These are phyloP conservation scores for Danio albolineatus DNA, from an alignment of 2,797 vertebrate genomes.

Conservation along the genomic window DNA sequence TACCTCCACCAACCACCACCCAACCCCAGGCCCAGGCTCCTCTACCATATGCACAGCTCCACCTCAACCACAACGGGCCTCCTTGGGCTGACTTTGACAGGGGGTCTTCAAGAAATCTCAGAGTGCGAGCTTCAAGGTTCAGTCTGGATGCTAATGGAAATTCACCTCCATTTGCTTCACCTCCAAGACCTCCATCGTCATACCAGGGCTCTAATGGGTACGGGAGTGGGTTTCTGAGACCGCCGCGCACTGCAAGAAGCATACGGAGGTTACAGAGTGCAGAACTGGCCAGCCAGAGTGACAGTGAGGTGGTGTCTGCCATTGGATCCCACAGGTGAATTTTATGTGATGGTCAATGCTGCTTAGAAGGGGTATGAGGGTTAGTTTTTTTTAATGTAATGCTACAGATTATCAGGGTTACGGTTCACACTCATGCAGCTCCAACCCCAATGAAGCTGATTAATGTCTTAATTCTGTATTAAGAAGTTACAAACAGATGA, in stretches of 20 bases:
- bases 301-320: constrained; percentile 73
- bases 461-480: too few species aligned
- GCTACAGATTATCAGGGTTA: too few species aligned
- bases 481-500: too few species aligned
- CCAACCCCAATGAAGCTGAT: too few species aligned
- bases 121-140: constrained; percentile 62
- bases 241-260: constrained; percentile 52
- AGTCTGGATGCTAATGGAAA: constrained; percentile 77
- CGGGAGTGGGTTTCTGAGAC: constrained; percentile 48
- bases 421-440: too few species aligned
- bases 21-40: constrained; percentile 59
- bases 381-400: too few species aligned
- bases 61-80: constrained; percentile 62
- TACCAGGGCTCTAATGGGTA: constrained; percentile 71
- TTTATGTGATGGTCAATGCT: not conserved
- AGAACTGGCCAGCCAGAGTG: constrained; percentile 72
- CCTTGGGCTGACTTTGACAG: constrained; percentile 57
- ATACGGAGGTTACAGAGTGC: constrained; percentile 58
- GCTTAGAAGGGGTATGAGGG: not conserved
- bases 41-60: constrained; percentile 76
- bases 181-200: constrained; percentile 58
- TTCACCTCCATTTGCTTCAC: constrained; percentile 60
- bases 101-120: constrained; percentile 60
- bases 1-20: constrained; percentile 62
- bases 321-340: constrained; percentile 73